These are phyloP conservation scores for Orussus abietinus DNA, from an alignment of 1,140 invertebrate species.

Conservation along the genomic window DNA sequence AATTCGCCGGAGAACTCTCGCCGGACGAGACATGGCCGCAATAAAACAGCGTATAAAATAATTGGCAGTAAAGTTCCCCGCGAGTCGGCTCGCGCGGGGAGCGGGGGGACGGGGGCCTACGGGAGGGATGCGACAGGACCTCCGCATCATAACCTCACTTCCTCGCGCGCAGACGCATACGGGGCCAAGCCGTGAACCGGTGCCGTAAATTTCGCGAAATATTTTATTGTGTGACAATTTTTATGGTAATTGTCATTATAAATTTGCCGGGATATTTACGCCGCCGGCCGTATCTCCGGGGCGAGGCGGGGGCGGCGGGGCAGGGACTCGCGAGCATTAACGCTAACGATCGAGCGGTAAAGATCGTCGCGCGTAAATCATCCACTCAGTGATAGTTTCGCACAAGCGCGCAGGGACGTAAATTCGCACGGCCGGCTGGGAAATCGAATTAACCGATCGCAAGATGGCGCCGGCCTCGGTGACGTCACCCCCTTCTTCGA, in stretches of 20 bases:
- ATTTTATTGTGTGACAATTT: constrained; percentile 55
- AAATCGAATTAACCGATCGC: no score
- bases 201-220: constrained; percentile 49
- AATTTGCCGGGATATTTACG: constrained; percentile 51
- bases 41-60: constrained; percentile 48
- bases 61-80: constrained; percentile 47
- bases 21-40: constrained; percentile 27
- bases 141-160: constrained; percentile 5
- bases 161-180: constrained; percentile 3
- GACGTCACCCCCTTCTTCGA: no score
- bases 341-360: constrained; percentile 29
- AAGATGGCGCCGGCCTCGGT: not conserved
- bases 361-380: constrained; percentile 41
- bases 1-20: constrained; percentile 16
- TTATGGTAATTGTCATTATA: constrained; percentile 56
- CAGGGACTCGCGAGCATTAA: constrained; percentile 17
- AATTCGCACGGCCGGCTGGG: constrained; percentile 12
- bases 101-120: constrained; percentile 5
- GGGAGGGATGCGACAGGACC: not conserved
- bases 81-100: constrained; percentile 11
- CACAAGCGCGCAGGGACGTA: constrained; percentile 19
- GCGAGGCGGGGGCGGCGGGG: constrained; percentile 7
- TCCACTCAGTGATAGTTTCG: constrained; percentile 37
- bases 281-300: constrained; percentile 15
- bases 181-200: not conserved